Evolutionary conservation across 2,888 invertebrate genomes (phyloP), one percentile per base, ranked within the genome.

Genomic region (Drosophila leonis): DNA sequence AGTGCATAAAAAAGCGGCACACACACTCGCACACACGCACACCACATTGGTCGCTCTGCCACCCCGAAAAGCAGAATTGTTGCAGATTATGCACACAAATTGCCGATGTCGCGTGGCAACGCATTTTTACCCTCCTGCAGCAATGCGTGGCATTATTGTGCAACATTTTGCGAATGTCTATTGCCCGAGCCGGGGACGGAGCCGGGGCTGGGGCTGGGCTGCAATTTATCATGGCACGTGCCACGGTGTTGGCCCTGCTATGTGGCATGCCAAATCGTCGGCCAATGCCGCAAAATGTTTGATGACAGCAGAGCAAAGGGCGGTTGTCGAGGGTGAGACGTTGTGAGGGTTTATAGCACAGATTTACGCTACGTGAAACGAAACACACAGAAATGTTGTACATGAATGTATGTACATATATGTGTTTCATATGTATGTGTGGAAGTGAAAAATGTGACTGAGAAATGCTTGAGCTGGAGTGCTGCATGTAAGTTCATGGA

Each of bases 151-250:
- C 62, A 54, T 13, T 44, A 69, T 65, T 66, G 76, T 75, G 71
- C 76, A 75, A 65, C 78, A 71, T 75, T 80, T 71, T 63, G 51
- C 51, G 44, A 59, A 68, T 78, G 39, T 54, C 57, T 64, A 18
- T 12, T n/a, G 48, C 48, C 29, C n/a, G 29, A n/a, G 44, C 39
- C 55, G 8, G 61, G 48, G 42, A n/a, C n/a, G n/a, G n/a, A n/a
- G n/a, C 48, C 29, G 29, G 29, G 29, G 44, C 39, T 59, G 8
- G 61, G 48, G 42, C 49, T 51, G 56, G 54, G 13, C 18, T 76
- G 72, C 68, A 75, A 78, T 78, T 76, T 78, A 78, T 78, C 76
- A 72, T 72, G 76, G 42, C 78, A 78, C 78, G 76, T 65, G 80
- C 49, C 72, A 33, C 52, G 9, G 18, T 24, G 18, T 27, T 41